phyloP scores from a whole-genome alignment of 2,797 vertebrate genomes.

The Pteropus rufus region DNA sequence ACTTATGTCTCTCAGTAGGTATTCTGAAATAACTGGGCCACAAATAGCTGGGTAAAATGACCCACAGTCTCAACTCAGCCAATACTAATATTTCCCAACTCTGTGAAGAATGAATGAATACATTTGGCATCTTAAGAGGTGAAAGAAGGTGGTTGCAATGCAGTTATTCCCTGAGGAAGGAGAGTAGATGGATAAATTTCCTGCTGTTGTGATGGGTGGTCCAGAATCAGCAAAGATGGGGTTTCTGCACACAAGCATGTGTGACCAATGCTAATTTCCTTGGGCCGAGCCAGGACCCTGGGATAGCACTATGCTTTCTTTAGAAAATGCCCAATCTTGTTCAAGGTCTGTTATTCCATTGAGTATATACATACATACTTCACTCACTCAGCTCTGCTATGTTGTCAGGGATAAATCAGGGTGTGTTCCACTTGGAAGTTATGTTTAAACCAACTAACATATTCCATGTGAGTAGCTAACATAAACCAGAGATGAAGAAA shows the following conservation, averaged over 20 bases:
- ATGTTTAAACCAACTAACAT: not conserved
- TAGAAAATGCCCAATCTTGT: constrained; percentile 12
- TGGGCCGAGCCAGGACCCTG: not conserved
- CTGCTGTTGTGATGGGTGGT: constrained; percentile 64
- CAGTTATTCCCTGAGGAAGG: constrained; percentile 47
- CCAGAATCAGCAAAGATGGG: constrained; percentile 16
- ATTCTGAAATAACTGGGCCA: constrained; percentile 27
- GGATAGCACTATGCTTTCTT: not conserved
- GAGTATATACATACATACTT: not conserved
- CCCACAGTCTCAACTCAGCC: constrained; percentile 44
- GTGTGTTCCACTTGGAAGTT: not conserved
- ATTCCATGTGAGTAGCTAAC: not conserved
- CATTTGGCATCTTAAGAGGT: constrained; percentile 60
- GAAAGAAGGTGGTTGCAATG: constrained; percentile 51
- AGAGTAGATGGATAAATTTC: constrained; percentile 55
- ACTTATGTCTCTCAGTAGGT: constrained; percentile 51
- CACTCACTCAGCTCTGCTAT: not conserved
- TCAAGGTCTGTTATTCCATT: not conserved
- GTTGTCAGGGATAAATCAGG: not conserved
- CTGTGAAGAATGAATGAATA: constrained; percentile 52
- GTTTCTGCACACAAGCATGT: not conserved
- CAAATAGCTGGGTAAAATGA: constrained; percentile 55
- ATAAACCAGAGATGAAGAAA: not conserved
- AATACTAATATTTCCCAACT: constrained; percentile 69
- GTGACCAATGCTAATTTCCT: not conserved